Percentiles rank a stretch among this genome's conserved stretches.
Evolutionary conservation across 2,113 vertebrate species (phyloP).

Genomic region (Rhynchopsitta pachyrhyncha): DNA sequence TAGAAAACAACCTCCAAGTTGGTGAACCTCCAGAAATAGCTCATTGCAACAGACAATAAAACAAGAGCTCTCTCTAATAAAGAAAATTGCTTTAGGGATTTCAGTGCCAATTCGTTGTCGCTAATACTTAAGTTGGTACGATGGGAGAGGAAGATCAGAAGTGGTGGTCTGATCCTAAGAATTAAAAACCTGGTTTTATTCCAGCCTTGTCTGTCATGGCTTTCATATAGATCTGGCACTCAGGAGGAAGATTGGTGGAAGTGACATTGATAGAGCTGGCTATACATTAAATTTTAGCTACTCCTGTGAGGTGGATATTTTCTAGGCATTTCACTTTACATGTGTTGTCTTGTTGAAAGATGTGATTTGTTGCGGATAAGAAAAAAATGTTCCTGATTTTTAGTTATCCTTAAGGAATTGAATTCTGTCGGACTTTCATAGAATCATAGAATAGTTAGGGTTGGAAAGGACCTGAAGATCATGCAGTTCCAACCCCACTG

Average conservation of each 20-base stretch:
- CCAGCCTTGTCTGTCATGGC: not conserved
- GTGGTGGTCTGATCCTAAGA: not conserved
- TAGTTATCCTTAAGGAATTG: not conserved
- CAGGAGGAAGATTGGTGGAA: not conserved
- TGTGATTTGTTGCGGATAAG: not conserved
- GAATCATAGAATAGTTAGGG: too few relatives aligned
- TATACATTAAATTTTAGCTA: not conserved
- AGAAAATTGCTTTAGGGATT: slow-evolving; percentile 17
- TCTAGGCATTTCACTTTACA: not conserved
- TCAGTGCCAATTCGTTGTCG: not conserved
- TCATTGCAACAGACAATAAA: not conserved
- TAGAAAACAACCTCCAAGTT: not conserved
- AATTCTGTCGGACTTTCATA: not conserved
- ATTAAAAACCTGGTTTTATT: not conserved
- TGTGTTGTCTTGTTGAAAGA: not conserved
- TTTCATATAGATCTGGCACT: not conserved
- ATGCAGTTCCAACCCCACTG: too few relatives aligned
- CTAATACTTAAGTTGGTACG: not conserved
- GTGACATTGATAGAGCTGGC: not conserved
- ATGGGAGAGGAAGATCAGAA: not conserved
- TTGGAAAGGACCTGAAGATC: too few relatives aligned
- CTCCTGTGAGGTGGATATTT: not conserved
- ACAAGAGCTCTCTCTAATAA: not conserved
- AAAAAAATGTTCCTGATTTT: not conserved
- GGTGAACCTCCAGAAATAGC: not conserved